Evolutionary conservation across 1,140 invertebrate species (phyloP).

Genomic region (Microplitis demolitor): DNA sequence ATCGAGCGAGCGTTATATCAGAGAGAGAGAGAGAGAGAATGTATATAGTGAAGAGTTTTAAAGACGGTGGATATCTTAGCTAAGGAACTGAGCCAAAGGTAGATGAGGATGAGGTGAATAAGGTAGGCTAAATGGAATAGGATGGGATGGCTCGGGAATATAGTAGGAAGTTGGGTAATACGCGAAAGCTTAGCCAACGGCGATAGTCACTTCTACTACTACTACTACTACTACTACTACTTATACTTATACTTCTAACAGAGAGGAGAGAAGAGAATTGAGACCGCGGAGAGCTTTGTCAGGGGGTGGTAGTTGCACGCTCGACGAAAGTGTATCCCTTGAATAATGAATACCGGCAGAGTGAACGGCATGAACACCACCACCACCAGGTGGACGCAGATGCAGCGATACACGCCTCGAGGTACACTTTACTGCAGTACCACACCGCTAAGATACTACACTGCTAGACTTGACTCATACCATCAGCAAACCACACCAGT

Average conservation of each 20-base stretch:
- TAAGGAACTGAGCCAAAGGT: not conserved
- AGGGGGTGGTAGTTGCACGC: not conserved
- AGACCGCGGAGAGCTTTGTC: too few relatives aligned
- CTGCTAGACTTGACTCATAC: not conserved
- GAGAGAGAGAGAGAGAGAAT: too few relatives aligned
- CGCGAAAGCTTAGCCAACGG: not conserved
- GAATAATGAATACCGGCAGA: conserved; percentile 6
- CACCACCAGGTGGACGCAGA: conserved; percentile 3
- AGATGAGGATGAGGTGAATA: too few relatives aligned
- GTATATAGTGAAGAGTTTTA: not conserved
- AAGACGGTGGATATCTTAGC: conserved; percentile 6
- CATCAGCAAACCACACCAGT: not conserved
- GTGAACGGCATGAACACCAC: not conserved
- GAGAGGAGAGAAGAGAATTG: not conserved
- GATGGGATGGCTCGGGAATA: too few relatives aligned
- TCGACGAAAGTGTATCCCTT: conserved; percentile 1
- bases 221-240: too few relatives aligned
- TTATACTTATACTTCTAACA: too few relatives aligned
- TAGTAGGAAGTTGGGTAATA: not conserved
- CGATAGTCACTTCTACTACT: too few relatives aligned
- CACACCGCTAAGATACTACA: not conserved
- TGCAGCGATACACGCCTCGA: conserved; percentile 2
- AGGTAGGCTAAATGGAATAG: too few relatives aligned
- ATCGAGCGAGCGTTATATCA: not conserved
- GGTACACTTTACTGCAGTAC: conserved; percentile 23